These are phyloP conservation scores for Gymnoscelis rufifasciata DNA, from an alignment of 2,888 invertebrate genomes.

Conservation along the genomic window DNA sequence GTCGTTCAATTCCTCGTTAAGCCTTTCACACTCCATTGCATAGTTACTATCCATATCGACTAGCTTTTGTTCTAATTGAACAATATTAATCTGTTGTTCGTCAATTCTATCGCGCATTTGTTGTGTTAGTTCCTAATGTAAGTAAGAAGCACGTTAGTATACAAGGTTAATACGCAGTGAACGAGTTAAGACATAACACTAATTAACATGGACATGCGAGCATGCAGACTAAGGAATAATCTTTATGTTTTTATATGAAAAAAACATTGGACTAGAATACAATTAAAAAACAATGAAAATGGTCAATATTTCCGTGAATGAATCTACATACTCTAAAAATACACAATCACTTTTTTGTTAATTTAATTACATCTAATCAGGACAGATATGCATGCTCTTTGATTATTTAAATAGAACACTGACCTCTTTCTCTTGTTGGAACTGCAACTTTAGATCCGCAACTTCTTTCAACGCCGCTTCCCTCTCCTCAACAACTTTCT, in stretches of 20 bases:
- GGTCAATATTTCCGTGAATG: too few relatives aligned
- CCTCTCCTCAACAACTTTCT: constrained; percentile 58
- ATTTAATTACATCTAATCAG: too few relatives aligned
- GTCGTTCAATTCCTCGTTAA: constrained; percentile 39
- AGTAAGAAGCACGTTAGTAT: constrained; percentile 24
- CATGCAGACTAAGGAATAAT: background rate
- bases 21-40: constrained; percentile 36
- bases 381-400: too few relatives aligned
- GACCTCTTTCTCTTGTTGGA: constrained; percentile 68
- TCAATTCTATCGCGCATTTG: constrained; percentile 38
- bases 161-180: background rate
- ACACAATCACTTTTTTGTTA: too few relatives aligned
- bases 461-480: constrained; percentile 57
- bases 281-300: too few relatives aligned
- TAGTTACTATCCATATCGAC: constrained; percentile 41
- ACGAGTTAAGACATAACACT: background rate
- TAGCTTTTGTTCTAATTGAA: constrained; percentile 46
- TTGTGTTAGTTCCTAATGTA: constrained; percentile 52
- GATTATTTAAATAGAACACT: constrained; percentile 33
- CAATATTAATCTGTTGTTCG: constrained; percentile 49
- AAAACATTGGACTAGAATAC: too few relatives aligned
- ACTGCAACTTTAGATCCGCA: constrained; percentile 49
- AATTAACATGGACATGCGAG: background rate
- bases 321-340: too few relatives aligned
- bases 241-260: too few relatives aligned